Evolutionary conservation across 1,140 invertebrate genomes (phyloP).

Genomic region (Orchesella cincta): DNA sequence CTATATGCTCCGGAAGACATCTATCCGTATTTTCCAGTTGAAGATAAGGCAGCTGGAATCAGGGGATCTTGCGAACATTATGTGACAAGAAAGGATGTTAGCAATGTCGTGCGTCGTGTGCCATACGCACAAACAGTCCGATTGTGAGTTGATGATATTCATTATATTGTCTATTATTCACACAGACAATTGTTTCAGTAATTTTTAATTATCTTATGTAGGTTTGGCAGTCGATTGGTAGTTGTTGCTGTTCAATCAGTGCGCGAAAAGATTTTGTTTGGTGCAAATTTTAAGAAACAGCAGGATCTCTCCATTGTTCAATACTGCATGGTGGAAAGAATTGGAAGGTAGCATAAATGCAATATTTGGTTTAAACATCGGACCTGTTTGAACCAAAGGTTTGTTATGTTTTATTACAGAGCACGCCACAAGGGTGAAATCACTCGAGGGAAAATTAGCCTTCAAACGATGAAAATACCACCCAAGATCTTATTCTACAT

Average conservation of each 20-base stretch:
- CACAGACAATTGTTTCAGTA: slow-evolving; percentile 56
- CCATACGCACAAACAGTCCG: slow-evolving; percentile 57
- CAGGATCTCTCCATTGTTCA: too few relatives aligned
- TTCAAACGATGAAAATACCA: not conserved
- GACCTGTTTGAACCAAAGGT: too few relatives aligned
- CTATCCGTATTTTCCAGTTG: slow-evolving; percentile 62
- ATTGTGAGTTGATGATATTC: slow-evolving; percentile 54
- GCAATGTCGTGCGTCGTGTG: slow-evolving; percentile 55
- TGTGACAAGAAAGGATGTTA: slow-evolving; percentile 59
- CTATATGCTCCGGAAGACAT: slow-evolving; percentile 60
- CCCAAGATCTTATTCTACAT: slow-evolving; percentile 15
- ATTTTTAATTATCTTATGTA: too few relatives aligned
- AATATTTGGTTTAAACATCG: too few relatives aligned
- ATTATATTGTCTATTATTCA: too few relatives aligned
- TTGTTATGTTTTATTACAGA: too few relatives aligned
- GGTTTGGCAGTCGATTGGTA: slow-evolving; percentile 67
- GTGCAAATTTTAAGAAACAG: slow-evolving; percentile 59
- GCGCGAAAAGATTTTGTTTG: slow-evolving; percentile 64
- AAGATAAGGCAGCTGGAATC: slow-evolving; percentile 8
- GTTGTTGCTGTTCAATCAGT: slow-evolving; percentile 71
- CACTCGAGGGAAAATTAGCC: not conserved
- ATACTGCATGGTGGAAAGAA: slow-evolving; percentile 74
- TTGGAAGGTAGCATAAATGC: too few relatives aligned
- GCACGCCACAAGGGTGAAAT: not conserved
- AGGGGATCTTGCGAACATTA: slow-evolving; percentile 71